Evolutionary conservation across 2,797 vertebrate genomes (phyloP).

Genomic region (Iguana delicatissima): DNA sequence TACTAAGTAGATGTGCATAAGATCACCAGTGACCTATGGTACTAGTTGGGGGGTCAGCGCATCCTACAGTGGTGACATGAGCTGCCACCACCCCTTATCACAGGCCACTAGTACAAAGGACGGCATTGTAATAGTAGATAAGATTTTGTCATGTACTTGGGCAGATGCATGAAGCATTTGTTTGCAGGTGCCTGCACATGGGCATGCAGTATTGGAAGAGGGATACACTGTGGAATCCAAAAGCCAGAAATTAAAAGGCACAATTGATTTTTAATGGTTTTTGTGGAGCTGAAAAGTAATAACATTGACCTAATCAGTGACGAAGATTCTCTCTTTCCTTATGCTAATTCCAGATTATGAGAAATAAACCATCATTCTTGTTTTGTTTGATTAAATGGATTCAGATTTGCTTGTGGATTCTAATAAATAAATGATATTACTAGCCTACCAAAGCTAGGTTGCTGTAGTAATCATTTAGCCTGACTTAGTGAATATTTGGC

Average conservation of each 20-base stretch:
- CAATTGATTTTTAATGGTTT: background rate
- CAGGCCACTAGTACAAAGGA: background rate
- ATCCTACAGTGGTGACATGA: too few relatives aligned
- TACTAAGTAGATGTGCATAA: too few relatives aligned
- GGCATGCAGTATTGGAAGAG: background rate
- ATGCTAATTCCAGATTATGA: background rate
- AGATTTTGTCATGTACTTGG: background rate
- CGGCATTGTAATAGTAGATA: background rate
- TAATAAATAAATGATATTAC: background rate
- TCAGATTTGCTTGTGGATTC: background rate
- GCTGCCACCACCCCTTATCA: too few relatives aligned
- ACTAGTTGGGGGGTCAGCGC: too few relatives aligned
- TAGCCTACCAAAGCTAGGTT: background rate
- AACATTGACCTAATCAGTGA: background rate
- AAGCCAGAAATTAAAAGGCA: background rate
- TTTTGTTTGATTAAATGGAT: background rate
- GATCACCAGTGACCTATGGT: too few relatives aligned
- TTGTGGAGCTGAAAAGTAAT: background rate
- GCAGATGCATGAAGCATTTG: background rate
- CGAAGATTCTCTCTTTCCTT: background rate
- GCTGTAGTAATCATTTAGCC: background rate
- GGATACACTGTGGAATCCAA: accelerated
- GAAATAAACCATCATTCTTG: background rate
- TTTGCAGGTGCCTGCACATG: background rate
- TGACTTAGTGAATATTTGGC: background rate